Percentiles rank a stretch among this genome's conserved stretches.
Evolutionary conservation across 2,797 vertebrate species (phyloP).

Genomic region (Cheirogaleus major): DNA sequence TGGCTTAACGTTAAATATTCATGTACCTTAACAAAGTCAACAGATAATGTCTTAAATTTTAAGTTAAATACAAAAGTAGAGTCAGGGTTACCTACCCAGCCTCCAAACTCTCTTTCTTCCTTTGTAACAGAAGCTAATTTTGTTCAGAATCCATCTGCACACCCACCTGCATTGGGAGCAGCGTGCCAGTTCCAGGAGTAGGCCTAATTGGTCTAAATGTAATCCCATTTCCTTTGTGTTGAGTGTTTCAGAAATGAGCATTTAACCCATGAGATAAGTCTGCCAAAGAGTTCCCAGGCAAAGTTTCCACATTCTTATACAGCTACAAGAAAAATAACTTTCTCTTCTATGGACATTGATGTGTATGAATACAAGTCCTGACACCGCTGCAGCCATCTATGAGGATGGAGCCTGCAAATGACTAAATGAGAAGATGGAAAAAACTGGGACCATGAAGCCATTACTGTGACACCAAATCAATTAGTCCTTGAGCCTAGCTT

Average conservation of each 20-base stretch:
- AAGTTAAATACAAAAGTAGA: neutral
- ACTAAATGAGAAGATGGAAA: neutral
- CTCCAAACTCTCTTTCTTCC: neutral
- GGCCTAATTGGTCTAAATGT: neutral
- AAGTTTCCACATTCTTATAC: neutral
- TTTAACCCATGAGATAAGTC: neutral
- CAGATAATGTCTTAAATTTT: neutral
- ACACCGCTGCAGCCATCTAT: neutral
- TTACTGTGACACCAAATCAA: neutral
- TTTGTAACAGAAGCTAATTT: neutral
- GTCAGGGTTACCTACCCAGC: neutral
- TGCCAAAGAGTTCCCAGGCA: neutral
- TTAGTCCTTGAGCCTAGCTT: neutral
- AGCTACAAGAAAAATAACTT: neutral
- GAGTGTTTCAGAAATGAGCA: constrained; percentile 11
- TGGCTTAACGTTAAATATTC: constrained; percentile 17
- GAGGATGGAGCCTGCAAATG: neutral
- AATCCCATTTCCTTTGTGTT: neutral
- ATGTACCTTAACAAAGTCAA: neutral
- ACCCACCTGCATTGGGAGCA: neutral
- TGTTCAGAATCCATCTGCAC: neutral
- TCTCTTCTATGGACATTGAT: neutral
- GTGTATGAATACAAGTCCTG: neutral
- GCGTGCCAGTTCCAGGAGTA: neutral
- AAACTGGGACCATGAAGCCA: neutral